Base-by-base conservation (phyloP, 2,113 vertebrate species). In the Zosterops lateralis region DNA sequence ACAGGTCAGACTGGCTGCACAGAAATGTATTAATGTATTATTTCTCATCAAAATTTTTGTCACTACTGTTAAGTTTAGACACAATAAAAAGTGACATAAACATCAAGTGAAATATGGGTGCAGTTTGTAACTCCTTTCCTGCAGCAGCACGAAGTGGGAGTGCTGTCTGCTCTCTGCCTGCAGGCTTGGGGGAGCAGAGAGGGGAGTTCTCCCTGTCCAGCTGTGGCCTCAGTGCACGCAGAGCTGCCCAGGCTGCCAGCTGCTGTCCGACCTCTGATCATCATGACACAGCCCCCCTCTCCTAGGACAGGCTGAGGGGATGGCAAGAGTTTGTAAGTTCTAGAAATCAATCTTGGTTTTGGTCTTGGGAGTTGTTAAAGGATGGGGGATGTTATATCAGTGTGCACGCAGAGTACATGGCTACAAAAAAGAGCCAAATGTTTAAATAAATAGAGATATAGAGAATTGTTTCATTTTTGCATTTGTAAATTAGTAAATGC, bases 221-320 rank as follows among this genome's bases (percentile, higher is more conserved):
- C 73, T 53, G 70, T 62, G 58, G 58, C 61, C 61, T 19, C 1
- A 0, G 44, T 0, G 1, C 32, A 42, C 45, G 67, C 57, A 83
- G 58, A 40, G 16, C 54, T 56, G 68, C 83, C 48, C 0, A 2
- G 25, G 74, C 66, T 80, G 61, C 68, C 96, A 85, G 90, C 48
- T 80, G 80, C 67, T 74, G 51, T 36, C 64, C 2, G 4, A 47
- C 56, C 79, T 56, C 88, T 73, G 58, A 17, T 9, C 58, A 3
- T 8, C 61, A 1, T 19, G 28, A 58, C 62, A 29, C 22, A 10
- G 42, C n/a, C 60, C 18, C 25, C 3, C 18, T 11, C 78, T 73
- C 34, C 44, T n/a, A 31, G n/a, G 10, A 6, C 1, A 3, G 56
- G 29, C 58, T 56, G 47, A 1, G 38, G 32, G 1, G 1, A 36